A percentile compares a stretch with the other conserved stretches of the same genome.
Evolutionary conservation across 2,888 invertebrate species (phyloP).

Genomic region (Eulithis prunata): DNA sequence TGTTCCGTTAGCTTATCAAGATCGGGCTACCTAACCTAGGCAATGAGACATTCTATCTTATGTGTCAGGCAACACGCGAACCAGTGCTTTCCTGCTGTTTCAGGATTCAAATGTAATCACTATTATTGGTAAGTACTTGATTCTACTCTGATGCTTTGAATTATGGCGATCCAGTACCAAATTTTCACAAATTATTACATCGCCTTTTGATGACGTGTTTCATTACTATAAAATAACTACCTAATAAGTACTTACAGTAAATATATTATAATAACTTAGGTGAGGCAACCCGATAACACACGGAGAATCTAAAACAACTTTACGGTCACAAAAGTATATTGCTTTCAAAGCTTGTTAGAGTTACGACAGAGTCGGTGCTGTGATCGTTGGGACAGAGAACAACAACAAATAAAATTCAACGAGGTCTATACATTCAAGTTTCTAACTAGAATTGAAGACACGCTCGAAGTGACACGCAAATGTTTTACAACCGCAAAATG

Average conservation of each 20-base stretch:
- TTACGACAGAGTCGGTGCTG: neutral
- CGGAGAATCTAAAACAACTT: too few relatives aligned
- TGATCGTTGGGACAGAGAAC: neutral
- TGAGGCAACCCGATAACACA: too few relatives aligned
- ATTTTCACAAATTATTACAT: too few relatives aligned
- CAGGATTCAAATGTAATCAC: neutral
- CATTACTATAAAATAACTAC: too few relatives aligned
- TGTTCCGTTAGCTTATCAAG: conserved; percentile 43
- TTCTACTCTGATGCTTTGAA: too few relatives aligned
- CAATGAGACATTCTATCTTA: conserved; percentile 37
- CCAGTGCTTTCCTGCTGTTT: conserved; percentile 14
- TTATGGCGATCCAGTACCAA: too few relatives aligned
- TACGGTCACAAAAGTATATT: too few relatives aligned
- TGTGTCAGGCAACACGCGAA: conserved; percentile 25
- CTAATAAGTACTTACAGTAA: too few relatives aligned
- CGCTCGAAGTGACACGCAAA: conserved; percentile 1
- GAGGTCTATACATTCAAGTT: neutral
- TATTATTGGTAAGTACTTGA: too few relatives aligned
- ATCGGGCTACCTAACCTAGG: conserved; percentile 31
- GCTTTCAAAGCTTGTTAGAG: too few relatives aligned
- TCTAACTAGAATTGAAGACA: neutral
- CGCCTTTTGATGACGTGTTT: too few relatives aligned
- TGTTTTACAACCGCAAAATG: neutral
- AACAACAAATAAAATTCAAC: neutral
- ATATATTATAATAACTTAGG: too few relatives aligned